Evolutionary conservation across 2,797 vertebrate species (phyloP).

Genomic region (Coregonus sp.): DNA sequence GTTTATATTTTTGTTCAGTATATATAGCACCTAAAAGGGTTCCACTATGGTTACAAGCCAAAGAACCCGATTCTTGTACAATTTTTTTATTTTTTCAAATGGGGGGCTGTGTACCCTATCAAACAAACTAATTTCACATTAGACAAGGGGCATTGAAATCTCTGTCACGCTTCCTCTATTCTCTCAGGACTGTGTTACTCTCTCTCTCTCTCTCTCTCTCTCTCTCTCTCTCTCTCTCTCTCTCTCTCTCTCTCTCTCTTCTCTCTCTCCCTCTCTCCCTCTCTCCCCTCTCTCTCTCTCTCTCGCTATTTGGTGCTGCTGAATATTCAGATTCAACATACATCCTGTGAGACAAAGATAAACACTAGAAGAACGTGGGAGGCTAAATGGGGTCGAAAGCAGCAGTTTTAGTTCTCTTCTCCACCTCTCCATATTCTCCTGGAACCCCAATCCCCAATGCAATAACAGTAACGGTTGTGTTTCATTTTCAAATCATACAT

Average conservation of each 20-base stretch:
- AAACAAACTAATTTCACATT: neutral
- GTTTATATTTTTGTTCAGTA: too few species aligned
- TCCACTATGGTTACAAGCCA: too few species aligned
- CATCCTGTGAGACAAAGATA: neutral
- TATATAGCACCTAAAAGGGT: too few species aligned
- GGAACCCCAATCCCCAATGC: neutral
- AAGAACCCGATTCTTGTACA: too few species aligned
- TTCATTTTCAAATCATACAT: constrained; percentile 16
- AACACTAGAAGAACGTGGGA: neutral
- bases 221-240: too few species aligned
- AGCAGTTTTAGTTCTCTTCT: neutral
- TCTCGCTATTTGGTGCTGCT: neutral
- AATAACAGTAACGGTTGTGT: constrained; percentile 7
- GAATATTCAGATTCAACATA: neutral
- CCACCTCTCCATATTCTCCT: neutral
- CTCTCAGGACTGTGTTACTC: neutral
- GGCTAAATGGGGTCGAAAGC: neutral
- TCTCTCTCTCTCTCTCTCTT: neutral
- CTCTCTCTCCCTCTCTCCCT: constrained; percentile 4
- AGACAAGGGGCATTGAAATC: neutral
- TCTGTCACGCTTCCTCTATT: neutral
- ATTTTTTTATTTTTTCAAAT: too few species aligned
- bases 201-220: too few species aligned
- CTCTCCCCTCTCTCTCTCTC: neutral
- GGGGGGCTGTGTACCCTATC: neutral